Conservation (phyloP, 2,888 invertebrate genomes). For the Xestia ashworthii region DNA sequence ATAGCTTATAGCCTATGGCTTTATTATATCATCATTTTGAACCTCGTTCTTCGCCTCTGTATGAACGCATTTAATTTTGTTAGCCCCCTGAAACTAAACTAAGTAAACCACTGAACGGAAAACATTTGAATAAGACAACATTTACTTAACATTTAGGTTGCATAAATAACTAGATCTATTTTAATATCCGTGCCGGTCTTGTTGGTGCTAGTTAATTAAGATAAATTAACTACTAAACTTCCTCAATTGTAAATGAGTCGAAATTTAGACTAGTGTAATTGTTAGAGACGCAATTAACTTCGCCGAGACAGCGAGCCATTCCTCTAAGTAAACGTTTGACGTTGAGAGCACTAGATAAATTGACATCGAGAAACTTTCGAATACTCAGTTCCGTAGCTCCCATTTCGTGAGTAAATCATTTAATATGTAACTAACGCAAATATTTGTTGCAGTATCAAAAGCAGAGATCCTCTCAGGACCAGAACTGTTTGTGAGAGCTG, state of each 20-base stretch:
- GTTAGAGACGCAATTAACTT: constrained; percentile 44
- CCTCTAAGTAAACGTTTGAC: constrained; percentile 51
- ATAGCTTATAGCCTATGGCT: neutral
- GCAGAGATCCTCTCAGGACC: constrained; percentile 96
- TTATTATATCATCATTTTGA: neutral
- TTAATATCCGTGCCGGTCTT: constrained; percentile 13
- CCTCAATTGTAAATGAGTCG: constrained; percentile 39
- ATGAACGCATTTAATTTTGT: neutral
- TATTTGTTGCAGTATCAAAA: constrained; percentile 93
- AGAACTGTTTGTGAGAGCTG: constrained; percentile 96
- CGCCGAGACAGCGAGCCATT: constrained; percentile 23
- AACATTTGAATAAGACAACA: constrained; percentile 7
- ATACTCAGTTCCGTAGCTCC: constrained; percentile 6
- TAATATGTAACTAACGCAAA: constrained; percentile 29
- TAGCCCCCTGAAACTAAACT: neutral
- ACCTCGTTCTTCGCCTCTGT: neutral
- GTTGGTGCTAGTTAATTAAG: constrained; percentile 18
- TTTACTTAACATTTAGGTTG: neutral
- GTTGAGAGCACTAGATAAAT: constrained; percentile 38
- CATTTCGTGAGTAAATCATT: constrained; percentile 32
- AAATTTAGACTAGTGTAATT: constrained; percentile 42
- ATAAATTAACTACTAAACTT: constrained; percentile 36
- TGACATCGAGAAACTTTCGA: constrained; percentile 46
- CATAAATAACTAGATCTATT: constrained; percentile 9
- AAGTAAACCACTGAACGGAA: neutral